Base-by-base conservation (phyloP, 1,140 invertebrate species). In the Caenorhabditis tropicalis region DNA sequence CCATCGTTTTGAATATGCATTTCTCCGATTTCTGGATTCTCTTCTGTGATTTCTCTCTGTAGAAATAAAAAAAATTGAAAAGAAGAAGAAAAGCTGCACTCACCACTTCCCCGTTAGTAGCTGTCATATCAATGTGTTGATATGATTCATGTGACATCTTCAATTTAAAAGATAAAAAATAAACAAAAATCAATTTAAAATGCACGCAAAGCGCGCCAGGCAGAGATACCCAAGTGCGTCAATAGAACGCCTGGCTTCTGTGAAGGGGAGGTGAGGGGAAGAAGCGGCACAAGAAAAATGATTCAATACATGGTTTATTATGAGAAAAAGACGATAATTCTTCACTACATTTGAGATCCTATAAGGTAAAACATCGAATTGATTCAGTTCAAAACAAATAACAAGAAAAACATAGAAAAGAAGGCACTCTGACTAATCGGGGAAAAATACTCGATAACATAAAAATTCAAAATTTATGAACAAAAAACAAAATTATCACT, bases 251-350 rank as follows among this genome's bases (percentile, higher is more conserved):
- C 19, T 74, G 65, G 65, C 36, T 56, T 56, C 53, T 56, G 21
- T 9, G 29, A 27, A 29, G 53, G 19, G 10, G 53, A 27, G 53
- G 24, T 1, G 21, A 24, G 6, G 15, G 9, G n/a, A 12, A 9
- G 24, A 27, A 1, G 16, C 29, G 65, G 12, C 29, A 2, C 4
- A 0, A 9, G 19, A 29, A 24, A 24, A 12, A 1, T 15, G n/a
- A 46, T 36, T 10, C 6, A 46, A 65, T 33, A 65, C 65, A 74
- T 74, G 33, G 36, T 74, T 74, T 74, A 74, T 74, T 74, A 74
- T 74, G 36, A 46, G n/a, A 19, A 31, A 21, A 39, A 74, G 24
- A 60, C 27, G 24, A 16, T 9, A 19, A 36, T 2, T 36, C 43
- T 43, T 24, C 3, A n/a, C 9, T n/a, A 33, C 39, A 43, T 33